Percentiles rank a stretch among this genome's conserved stretches.
Conservation (phyloP, 2,113 vertebrate genomes). For the Etia nguti region DNA sequence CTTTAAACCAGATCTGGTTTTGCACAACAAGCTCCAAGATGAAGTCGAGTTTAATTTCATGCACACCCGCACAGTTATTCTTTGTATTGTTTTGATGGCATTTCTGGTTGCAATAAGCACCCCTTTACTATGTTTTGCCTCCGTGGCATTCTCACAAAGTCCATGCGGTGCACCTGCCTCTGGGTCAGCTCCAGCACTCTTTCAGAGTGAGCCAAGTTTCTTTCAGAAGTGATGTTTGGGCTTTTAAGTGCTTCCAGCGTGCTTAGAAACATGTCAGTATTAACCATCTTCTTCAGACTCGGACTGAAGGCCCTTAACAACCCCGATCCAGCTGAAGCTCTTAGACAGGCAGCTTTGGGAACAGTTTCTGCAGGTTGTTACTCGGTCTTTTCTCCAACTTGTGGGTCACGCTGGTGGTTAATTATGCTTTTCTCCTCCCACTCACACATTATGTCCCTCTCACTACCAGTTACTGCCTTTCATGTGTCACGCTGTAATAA, state of each 20-base stretch:
- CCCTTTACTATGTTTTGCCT: neutral
- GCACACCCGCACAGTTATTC: neutral
- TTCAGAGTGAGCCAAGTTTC: neutral
- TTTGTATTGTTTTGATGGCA: neutral
- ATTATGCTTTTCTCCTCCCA: neutral
- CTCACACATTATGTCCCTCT: neutral
- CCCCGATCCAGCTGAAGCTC: neutral
- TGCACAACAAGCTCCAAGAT: neutral
- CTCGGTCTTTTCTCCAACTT: neutral
- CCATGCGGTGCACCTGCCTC: neutral
- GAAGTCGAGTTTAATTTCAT: neutral
- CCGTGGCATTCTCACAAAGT: neutral
- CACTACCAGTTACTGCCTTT: neutral
- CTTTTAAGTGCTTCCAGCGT: neutral
- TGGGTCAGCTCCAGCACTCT: neutral
- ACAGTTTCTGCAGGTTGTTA: neutral
- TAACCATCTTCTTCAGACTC: neutral
- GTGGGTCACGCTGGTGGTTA: neutral
- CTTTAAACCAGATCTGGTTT: neutral
- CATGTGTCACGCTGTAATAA: neutral
- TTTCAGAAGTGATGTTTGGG: neutral
- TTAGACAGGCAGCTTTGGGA: neutral
- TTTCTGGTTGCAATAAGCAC: neutral
- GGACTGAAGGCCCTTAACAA: neutral
- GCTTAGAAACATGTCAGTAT: neutral